A percentile compares a stretch with the other conserved stretches of the same genome.
phyloP scores from a whole-genome alignment of 2,888 invertebrate species.

The Acleris literana region DNA sequence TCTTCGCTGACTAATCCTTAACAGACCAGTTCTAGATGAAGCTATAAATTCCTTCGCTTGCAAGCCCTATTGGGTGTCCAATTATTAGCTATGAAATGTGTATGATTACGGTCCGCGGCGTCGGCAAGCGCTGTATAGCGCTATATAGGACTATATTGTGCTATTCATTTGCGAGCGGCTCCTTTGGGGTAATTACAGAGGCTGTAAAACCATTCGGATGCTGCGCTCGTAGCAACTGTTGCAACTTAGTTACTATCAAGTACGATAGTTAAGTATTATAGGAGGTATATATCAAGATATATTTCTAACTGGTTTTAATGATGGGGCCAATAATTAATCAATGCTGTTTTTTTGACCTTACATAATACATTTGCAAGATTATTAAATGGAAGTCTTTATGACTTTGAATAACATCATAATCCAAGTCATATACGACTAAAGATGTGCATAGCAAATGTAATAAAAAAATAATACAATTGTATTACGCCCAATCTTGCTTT shows the following conservation, averaged over 20 bases:
- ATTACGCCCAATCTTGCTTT: no score
- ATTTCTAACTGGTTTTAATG: neutral
- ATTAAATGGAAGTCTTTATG: no score
- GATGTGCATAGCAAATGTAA: no score
- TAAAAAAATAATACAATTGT: no score
- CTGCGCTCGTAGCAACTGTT: slow-evolving; percentile 49
- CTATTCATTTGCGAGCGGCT: slow-evolving; percentile 66
- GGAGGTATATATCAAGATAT: neutral
- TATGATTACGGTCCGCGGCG: slow-evolving; percentile 30
- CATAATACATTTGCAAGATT: no score
- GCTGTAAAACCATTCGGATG: slow-evolving; percentile 57
- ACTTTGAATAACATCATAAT: no score
- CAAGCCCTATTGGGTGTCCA: slow-evolving; percentile 36
- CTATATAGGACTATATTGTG: slow-evolving; percentile 41
- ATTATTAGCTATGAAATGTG: slow-evolving; percentile 37
- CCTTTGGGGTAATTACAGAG: slow-evolving; percentile 67
- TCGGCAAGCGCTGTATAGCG: slow-evolving; percentile 22
- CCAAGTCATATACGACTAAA: no score
- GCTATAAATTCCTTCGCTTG: slow-evolving; percentile 35
- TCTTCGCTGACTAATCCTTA: slow-evolving; percentile 18
- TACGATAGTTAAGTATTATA: slow-evolving; percentile 3
- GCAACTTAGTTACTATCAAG: slow-evolving; percentile 60
- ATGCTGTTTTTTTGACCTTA: no score
- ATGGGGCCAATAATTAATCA: no score
- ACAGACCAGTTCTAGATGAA: slow-evolving; percentile 33